phyloP scores from a whole-genome alignment of 2,113 vertebrate species.

The Periophthalmus modestus region DNA sequence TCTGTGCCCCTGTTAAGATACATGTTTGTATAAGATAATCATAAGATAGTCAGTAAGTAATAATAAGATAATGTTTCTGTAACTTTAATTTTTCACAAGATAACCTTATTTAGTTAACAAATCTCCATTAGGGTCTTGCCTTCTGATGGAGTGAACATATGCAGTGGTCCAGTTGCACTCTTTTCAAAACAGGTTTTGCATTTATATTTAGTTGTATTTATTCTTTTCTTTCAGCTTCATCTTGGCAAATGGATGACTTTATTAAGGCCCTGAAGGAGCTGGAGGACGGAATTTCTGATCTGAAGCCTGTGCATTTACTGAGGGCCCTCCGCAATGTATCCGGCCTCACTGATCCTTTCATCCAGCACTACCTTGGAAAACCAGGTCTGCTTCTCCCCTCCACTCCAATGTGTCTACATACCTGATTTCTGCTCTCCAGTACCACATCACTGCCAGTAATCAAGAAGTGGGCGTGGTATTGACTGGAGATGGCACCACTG shows the following conservation, averaged over 20 bases:
- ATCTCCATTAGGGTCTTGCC: too few relatives aligned
- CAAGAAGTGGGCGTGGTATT: slow-evolving; percentile 79
- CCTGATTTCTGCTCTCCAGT: slow-evolving; percentile 48
- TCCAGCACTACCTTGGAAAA: slow-evolving; percentile 53
- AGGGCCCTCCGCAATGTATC: slow-evolving; percentile 48
- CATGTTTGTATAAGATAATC: too few relatives aligned
- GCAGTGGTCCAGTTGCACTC: neutral
- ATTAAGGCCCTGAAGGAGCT: slow-evolving; percentile 71
- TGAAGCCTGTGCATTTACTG: slow-evolving; percentile 24
- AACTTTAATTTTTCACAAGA: too few relatives aligned
- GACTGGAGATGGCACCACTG: slow-evolving; percentile 82
- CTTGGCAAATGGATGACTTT: slow-evolving; percentile 77
- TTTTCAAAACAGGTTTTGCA: too few relatives aligned
- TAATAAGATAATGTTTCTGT: too few relatives aligned
- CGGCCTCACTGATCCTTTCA: slow-evolving; percentile 33
- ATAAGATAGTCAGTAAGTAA: too few relatives aligned
- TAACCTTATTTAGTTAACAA: too few relatives aligned
- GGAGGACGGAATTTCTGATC: slow-evolving; percentile 43
- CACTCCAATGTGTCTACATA: slow-evolving; percentile 40
- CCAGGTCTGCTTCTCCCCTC: slow-evolving; percentile 28
- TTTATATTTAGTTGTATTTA: neutral
- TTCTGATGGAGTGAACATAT: neutral
- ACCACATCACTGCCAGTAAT: slow-evolving; percentile 2
- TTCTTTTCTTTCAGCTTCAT: slow-evolving; percentile 48
- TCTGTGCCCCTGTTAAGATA: too few relatives aligned